A percentile compares a stretch with the other conserved stretches of the same genome.
phyloP scores from a whole-genome alignment of 2,113 vertebrate genomes.

The Sarotherodon lohbergeri region DNA sequence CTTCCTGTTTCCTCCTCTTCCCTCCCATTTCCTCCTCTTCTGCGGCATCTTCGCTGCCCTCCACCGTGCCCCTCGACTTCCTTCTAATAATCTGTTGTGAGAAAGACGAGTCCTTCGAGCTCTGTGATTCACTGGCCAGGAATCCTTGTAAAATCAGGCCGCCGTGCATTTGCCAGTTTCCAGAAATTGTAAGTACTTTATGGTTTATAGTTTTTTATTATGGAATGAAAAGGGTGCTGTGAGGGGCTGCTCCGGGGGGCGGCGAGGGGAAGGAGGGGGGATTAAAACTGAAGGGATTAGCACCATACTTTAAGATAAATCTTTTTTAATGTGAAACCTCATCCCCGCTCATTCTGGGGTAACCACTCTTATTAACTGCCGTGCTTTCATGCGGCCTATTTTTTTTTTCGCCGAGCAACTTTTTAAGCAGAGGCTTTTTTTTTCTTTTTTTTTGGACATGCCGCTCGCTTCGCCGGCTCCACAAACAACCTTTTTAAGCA shows the following conservation, averaged over 20 bases:
- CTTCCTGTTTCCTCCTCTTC: background rate
- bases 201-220: conserved; percentile 73
- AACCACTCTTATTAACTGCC: conserved; percentile 65
- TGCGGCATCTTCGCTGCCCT: conserved; percentile 35
- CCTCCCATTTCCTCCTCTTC: background rate
- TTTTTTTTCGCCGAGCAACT: conserved; percentile 34
- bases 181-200: conserved; percentile 74
- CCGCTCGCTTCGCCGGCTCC: conserved; percentile 58
- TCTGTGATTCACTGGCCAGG: conserved; percentile 68
- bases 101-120: conserved; percentile 62
- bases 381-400: conserved; percentile 50
- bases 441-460: background rate
- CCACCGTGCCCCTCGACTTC: conserved; percentile 29
- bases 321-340: conserved; percentile 77
- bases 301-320: conserved; percentile 76
- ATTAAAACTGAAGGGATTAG: conserved; percentile 74
- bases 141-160: conserved; percentile 73
- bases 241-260: conserved; percentile 10
- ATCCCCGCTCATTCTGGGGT: conserved; percentile 70
- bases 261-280: conserved; percentile 2
- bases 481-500: conserved; percentile 73
- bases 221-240: conserved; percentile 52
- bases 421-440: conserved; percentile 54
- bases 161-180: conserved; percentile 62
- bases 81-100: conserved; percentile 62